Evolutionary conservation across 2,888 invertebrate genomes (phyloP).

Genomic region (Teleogryllus oceanicus): DNA sequence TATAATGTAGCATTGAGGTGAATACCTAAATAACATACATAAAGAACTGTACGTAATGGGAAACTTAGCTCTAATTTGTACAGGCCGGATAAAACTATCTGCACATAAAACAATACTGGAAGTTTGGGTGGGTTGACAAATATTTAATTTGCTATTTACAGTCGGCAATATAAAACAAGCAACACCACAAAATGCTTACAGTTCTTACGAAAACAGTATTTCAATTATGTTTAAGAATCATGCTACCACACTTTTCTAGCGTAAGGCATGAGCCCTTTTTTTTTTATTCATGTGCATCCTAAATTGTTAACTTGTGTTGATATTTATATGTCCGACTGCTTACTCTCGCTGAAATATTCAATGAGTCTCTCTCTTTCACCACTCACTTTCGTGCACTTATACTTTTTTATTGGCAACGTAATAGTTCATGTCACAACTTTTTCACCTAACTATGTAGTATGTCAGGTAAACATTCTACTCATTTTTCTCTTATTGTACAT

Average conservation of each 20-base stretch:
- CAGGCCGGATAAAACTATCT: conserved; percentile 36
- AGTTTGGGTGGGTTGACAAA: conserved; percentile 35
- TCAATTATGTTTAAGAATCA: neutral
- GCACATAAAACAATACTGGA: conserved; percentile 37
- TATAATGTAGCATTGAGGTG: conserved; percentile 35
- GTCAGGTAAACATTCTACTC: neutral
- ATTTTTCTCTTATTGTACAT: conserved; percentile 3
- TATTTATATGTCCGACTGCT: conserved; percentile 31
- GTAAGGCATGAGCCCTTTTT: neutral
- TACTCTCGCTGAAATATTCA: neutral
- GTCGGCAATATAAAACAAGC: conserved; percentile 32
- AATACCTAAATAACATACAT: conserved; percentile 27
- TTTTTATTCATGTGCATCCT: neutral
- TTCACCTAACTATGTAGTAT: neutral
- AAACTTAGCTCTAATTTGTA: conserved; percentile 38
- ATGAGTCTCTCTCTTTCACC: neutral
- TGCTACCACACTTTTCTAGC: conserved; percentile 7
- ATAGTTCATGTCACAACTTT: conserved; percentile 18
- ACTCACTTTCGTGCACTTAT: neutral
- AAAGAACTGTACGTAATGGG: conserved; percentile 18
- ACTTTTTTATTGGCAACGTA: neutral
- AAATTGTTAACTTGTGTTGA: conserved; percentile 26
- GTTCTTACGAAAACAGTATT: neutral
- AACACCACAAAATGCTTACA: conserved; percentile 18
- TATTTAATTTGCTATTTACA: conserved; percentile 31